A percentile compares a stretch with the other conserved stretches of the same genome.
phyloP scores from a whole-genome alignment of 64 coral and sea anemone genomes.

The Trachythela sp. region DNA sequence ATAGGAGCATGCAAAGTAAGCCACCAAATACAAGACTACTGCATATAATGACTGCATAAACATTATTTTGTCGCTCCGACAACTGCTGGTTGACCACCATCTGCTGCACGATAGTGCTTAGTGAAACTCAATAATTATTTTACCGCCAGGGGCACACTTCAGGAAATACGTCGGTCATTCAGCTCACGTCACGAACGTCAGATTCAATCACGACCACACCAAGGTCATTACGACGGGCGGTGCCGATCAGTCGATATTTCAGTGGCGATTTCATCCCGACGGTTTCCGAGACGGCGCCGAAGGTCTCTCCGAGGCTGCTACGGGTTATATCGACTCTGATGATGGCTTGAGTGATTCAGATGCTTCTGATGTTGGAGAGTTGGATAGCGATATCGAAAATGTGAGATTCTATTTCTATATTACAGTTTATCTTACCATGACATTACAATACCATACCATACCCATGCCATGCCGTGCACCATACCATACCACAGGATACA shows the following conservation, averaged over 20 bases:
- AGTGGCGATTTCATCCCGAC: constrained; percentile 92
- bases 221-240: constrained; percentile 89
- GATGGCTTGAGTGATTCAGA: constrained; percentile 93
- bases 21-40: too few relatives aligned
- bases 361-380: constrained; percentile 80
- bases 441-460: too few relatives aligned
- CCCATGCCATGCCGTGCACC: too few relatives aligned
- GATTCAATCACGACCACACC: constrained; percentile 77
- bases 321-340: constrained; percentile 79
- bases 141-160: constrained; percentile 51
- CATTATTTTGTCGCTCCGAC: too few relatives aligned
- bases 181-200: constrained; percentile 92
- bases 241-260: constrained; percentile 95
- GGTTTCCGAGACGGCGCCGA: constrained; percentile 55
- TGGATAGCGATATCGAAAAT: constrained; percentile 96
- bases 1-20: too few relatives aligned
- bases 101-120: too few relatives aligned
- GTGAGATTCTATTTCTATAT: constrained; percentile 38
- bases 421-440: too few relatives aligned
- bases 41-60: too few relatives aligned
- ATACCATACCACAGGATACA: too few relatives aligned
- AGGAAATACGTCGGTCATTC: constrained; percentile 81
- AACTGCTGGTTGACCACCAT: too few relatives aligned
- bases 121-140: too few relatives aligned
- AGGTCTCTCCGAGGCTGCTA: constrained; percentile 57